phyloP scores from a whole-genome alignment of 2,113 vertebrate species.

The Globicephala melas region DNA sequence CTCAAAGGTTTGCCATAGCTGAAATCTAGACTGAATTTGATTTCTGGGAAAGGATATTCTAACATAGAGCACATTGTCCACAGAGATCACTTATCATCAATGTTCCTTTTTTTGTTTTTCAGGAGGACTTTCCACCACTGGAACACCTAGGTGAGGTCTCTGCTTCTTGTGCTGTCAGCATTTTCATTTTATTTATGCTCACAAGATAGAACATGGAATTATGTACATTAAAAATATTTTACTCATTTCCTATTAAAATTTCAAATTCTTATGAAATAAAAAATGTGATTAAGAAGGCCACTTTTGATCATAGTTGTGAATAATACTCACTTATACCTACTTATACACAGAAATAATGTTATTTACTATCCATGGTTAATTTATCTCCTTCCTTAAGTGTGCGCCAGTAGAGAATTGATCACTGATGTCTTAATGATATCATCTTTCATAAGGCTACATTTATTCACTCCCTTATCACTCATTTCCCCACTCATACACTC shows the following conservation, averaged over 20 bases:
- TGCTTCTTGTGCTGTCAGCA: not conserved
- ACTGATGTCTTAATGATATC: not conserved
- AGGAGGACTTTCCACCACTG: not conserved
- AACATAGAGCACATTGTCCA: not conserved
- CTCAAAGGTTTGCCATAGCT: not conserved
- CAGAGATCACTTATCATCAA: not conserved
- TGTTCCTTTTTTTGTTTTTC: not conserved
- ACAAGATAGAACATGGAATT: not conserved
- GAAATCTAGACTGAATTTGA: not conserved
- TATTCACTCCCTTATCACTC: not conserved
- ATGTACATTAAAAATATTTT: not conserved
- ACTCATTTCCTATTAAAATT: not conserved
- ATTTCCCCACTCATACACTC: not conserved
- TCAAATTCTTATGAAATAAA: not conserved
- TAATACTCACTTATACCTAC: not conserved
- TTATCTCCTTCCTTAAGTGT: not conserved
- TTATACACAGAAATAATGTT: not conserved
- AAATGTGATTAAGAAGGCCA: not conserved
- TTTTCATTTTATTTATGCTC: not conserved
- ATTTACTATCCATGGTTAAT: not conserved
- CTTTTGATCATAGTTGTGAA: not conserved
- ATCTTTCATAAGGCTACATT: not conserved
- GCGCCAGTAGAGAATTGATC: not conserved
- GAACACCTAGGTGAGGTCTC: conserved; percentile 10
- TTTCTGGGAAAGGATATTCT: not conserved